phyloP scores from a whole-genome alignment of 2,888 invertebrate species.

The Ischnura elegans region DNA sequence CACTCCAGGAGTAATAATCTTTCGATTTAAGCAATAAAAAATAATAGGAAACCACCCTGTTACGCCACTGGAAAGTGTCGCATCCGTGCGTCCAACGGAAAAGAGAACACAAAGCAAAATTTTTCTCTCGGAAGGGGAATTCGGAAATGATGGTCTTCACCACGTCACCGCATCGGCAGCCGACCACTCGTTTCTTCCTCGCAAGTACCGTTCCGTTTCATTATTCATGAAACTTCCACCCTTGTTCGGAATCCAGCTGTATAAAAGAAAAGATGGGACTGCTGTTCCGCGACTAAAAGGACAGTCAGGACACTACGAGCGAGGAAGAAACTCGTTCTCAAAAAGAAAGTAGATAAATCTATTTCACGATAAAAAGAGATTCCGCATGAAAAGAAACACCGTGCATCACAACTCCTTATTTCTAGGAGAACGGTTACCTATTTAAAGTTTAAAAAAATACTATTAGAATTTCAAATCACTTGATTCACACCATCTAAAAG shows the following conservation, averaged over 20 bases:
- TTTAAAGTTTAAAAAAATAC: too few relatives aligned
- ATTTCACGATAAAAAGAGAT: too few relatives aligned
- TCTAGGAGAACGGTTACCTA: too few relatives aligned
- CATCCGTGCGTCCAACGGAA: background rate
- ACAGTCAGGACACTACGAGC: background rate
- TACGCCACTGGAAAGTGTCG: too few relatives aligned
- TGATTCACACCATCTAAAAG: too few relatives aligned
- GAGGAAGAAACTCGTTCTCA: background rate
- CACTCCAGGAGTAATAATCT: too few relatives aligned
- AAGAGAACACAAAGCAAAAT: background rate
- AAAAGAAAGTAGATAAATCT: background rate
- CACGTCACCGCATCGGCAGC: background rate
- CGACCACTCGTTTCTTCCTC: background rate
- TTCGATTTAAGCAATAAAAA: too few relatives aligned
- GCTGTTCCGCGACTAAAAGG: background rate
- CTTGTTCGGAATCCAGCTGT: background rate
- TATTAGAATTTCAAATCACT: too few relatives aligned
- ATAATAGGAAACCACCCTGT: too few relatives aligned
- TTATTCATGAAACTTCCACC: constrained; percentile 30
- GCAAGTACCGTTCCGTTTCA: background rate
- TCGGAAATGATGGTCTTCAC: background rate
- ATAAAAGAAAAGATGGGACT: background rate
- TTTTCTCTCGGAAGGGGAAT: background rate
- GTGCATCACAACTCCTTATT: too few relatives aligned
- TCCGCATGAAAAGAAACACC: too few relatives aligned